phyloP scores from a whole-genome alignment of 1,140 invertebrate genomes.

The Halyomorpha halys region DNA sequence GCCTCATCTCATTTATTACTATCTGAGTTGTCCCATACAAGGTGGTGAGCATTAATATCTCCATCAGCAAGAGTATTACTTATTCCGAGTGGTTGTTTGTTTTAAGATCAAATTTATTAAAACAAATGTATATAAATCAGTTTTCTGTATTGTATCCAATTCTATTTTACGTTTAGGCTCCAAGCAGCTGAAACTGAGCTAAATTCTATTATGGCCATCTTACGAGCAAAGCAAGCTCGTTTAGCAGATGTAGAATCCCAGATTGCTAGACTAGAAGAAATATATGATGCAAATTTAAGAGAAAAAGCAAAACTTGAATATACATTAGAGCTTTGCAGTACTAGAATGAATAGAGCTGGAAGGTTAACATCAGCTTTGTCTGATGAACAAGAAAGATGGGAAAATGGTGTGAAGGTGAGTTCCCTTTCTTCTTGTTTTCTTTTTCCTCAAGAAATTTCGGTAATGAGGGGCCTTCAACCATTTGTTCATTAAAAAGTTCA shows the following conservation, averaged over 20 bases:
- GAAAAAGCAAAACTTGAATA: conserved; percentile 49
- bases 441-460: no score
- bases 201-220: conserved; percentile 53
- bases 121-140: neutral
- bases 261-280: conserved; percentile 53
- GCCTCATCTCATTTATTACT: no score
- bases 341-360: conserved; percentile 64
- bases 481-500: no score
- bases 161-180: conserved; percentile 42
- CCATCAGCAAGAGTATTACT: no score
- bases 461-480: no score
- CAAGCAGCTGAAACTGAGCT: conserved; percentile 36
- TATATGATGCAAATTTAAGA: conserved; percentile 49
- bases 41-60: no score
- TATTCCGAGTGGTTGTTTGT: no score
- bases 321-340: conserved; percentile 61
- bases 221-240: conserved; percentile 68
- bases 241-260: conserved; percentile 57
- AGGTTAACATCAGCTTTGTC: conserved; percentile 71
- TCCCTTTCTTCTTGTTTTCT: no score
- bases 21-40: no score
- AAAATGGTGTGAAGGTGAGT: conserved; percentile 54
- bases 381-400: conserved; percentile 75
- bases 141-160: neutral
- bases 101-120: no score